A percentile compares a stretch with the other conserved stretches of the same genome.
These are phyloP conservation scores for Dicyrtoma fusca DNA, from an alignment of 2,888 invertebrate species.

Conservation along the genomic window DNA sequence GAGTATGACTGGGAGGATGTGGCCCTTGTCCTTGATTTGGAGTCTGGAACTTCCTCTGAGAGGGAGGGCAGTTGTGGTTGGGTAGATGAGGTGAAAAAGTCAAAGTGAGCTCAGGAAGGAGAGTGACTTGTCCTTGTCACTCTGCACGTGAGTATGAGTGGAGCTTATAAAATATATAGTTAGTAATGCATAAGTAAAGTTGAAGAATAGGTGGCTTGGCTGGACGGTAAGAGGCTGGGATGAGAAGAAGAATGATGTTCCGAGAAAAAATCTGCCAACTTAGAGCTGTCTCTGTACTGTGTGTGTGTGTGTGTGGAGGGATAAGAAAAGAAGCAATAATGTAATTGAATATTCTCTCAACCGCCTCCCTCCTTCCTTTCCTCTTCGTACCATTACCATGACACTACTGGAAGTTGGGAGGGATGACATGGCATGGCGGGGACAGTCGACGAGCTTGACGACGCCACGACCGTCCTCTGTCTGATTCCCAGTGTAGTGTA, in stretches of 20 bases:
- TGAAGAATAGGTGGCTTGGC: neutral
- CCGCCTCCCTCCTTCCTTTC: conserved; percentile 24
- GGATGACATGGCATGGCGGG: no score
- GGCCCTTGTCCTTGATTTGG: no score
- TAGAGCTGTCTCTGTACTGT: neutral
- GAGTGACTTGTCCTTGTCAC: neutral
- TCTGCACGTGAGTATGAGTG: neutral
- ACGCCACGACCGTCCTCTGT: neutral
- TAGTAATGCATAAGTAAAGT: neutral
- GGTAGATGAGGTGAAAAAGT: no score
- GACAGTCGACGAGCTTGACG: neutral
- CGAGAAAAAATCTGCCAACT: neutral
- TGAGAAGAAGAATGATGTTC: neutral
- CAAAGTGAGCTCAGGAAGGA: no score
- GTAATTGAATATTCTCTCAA: conserved; percentile 45
- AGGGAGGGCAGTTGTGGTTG: no score
- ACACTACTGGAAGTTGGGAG: no score
- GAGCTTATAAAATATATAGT: neutral
- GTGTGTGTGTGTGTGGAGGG: conserved; percentile 13
- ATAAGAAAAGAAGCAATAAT: conserved; percentile 40
- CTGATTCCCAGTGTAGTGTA: no score
- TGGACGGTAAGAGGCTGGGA: neutral
- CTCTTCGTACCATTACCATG: neutral
- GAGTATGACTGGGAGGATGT: no score
- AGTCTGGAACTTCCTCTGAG: no score